A percentile compares a stretch with the other conserved stretches of the same genome.
Conservation (phyloP, 2,888 invertebrate genomes). For the Matsumyia berberina region DNA sequence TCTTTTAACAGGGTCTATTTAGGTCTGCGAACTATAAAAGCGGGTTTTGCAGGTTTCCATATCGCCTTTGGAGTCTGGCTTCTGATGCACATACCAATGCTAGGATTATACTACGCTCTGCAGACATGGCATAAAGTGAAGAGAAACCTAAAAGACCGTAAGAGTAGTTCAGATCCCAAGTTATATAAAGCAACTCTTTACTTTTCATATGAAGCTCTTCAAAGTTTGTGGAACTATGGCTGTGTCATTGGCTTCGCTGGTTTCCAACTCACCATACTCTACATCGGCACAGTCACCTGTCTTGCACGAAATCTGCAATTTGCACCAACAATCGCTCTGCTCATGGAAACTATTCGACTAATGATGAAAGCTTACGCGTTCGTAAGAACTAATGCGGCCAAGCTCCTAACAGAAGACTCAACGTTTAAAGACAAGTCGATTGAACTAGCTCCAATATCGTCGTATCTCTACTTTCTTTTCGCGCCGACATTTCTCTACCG, state of each 20-base stretch:
- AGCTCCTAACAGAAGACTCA: constrained; percentile 85
- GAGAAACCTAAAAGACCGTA: constrained; percentile 78
- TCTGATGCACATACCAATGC: constrained; percentile 84
- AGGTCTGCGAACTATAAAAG: constrained; percentile 86
- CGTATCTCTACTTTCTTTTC: constrained; percentile 93
- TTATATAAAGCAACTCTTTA: neutral
- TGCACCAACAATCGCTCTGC: constrained; percentile 81
- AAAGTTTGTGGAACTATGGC: constrained; percentile 80
- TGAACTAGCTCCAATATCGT: constrained; percentile 88
- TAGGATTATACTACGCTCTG: constrained; percentile 84
- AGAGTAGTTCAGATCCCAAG: constrained; percentile 51
- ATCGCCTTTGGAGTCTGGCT: constrained; percentile 86
- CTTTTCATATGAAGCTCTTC: constrained; percentile 78
- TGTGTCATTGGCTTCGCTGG: constrained; percentile 80
- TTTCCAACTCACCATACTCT: constrained; percentile 80
- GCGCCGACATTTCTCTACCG: constrained; percentile 91
- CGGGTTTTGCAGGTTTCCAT: constrained; percentile 87
- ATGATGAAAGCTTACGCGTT: constrained; percentile 95
- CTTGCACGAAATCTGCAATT: constrained; percentile 80
- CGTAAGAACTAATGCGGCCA: constrained; percentile 88
- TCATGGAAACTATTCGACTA: constrained; percentile 87
- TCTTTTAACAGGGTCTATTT: constrained; percentile 84
- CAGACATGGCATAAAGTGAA: constrained; percentile 85
- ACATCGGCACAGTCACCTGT: constrained; percentile 79
- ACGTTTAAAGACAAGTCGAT: constrained; percentile 84